Base-by-base conservation (phyloP, 2,888 invertebrate species). In the Drosophila limbata region DNA sequence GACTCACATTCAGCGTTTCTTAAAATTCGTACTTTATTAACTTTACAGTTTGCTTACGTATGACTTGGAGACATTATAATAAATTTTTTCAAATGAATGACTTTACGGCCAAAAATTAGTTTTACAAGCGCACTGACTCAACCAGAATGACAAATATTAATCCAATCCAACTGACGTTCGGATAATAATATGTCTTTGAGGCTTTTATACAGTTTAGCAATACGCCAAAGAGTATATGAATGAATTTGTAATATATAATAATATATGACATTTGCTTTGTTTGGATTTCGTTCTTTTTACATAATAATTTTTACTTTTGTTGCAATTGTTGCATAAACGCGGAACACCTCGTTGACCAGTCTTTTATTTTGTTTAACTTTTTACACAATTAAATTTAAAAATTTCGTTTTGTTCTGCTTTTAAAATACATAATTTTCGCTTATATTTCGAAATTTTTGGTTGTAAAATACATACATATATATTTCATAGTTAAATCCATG, bases 321-420 rank as follows among this genome's bases (percentile, higher is more conserved):
- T 78, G 74, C 75, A 86, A 84, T 88, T 84, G 80, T 91, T 91
- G 90, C 91, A 92, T 90, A 91, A 91, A 91, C 90, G 90, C 92
- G 92, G 92, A 92, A 92, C 92, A 92, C 92, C 92, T 92, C 91
- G 92, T 91, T 92, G 89, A 91, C 92, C 92, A 92, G 92, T 92
- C 92, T 92, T 92, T 91, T 88, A 91, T 91, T 92, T 92, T 84
- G 81, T 79, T 90, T 81, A 77, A 75, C 66, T 80, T 85, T 81
- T 81, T 80, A 82, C 71, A 79, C 76, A 81, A 65, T 40, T 67
- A 64, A 63, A 33, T 59, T 51, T 40, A 47, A 77, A 69, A 61
- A 72, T 79, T 76, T 70, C 69, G 28, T 65, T 79, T 60, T 55
- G 28, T 55, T 64, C 37, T 60, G 48, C 28, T 77, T 83, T 81